Conservation (phyloP, 2,797 vertebrate genomes). For the Emydoidea blandingii region DNA sequence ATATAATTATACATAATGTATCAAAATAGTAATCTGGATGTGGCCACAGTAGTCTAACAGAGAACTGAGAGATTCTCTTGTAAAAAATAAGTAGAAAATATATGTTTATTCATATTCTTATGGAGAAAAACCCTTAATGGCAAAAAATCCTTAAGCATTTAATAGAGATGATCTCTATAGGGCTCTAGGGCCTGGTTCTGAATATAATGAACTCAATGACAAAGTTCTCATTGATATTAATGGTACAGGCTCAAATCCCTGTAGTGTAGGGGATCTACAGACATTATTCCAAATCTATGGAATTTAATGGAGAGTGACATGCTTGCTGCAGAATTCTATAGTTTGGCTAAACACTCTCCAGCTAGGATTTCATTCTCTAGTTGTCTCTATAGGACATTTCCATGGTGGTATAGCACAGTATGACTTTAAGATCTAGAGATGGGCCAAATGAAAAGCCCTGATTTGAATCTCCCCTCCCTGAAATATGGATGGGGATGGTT, state of each 20-base stretch:
- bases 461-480: neutral
- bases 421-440: neutral
- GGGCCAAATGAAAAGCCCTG: neutral
- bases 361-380: neutral
- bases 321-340: neutral
- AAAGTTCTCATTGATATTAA: neutral
- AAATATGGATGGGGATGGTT: neutral
- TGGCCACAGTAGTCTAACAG: neutral
- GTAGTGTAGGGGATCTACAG: neutral
- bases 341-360: neutral
- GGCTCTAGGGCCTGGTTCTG: neutral
- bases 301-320: neutral
- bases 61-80: neutral
- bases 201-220: neutral
- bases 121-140: neutral
- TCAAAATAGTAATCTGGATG: accelerated
- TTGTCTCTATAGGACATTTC: neutral
- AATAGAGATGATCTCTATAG: accelerated
- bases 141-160: accelerated
- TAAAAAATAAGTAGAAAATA: accelerated
- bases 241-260: neutral
- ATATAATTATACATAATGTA: neutral
- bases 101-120: accelerated
- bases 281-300: neutral
- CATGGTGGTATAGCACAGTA: neutral